Conservation (phyloP, 1,140 invertebrate genomes). For the Atta colombica region DNA sequence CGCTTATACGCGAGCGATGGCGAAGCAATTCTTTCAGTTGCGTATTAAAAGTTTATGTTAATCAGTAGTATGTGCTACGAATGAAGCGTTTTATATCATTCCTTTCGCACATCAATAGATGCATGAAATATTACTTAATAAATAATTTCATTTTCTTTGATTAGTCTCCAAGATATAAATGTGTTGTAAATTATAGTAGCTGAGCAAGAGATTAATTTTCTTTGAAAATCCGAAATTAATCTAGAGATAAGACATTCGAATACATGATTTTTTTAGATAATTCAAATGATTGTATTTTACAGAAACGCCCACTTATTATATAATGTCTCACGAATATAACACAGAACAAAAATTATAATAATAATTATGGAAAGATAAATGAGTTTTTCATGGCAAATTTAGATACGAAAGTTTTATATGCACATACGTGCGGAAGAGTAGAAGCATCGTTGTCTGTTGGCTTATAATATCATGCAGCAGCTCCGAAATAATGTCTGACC, state of each 20-base stretch:
- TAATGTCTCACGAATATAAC: not conserved
- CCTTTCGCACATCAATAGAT: not conserved
- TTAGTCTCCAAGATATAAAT: not conserved
- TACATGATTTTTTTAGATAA: not conserved
- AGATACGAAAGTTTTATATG: slow-evolving; percentile 36
- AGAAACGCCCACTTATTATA: not conserved
- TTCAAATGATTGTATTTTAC: not conserved
- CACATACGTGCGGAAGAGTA: slow-evolving; percentile 14
- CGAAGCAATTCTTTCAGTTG: slow-evolving; percentile 41
- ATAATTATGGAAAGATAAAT: not conserved
- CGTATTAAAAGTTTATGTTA: slow-evolving; percentile 61
- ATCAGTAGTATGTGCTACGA: slow-evolving; percentile 1
- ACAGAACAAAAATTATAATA: not conserved
- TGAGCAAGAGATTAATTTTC: not conserved
- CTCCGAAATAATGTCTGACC: slow-evolving; percentile 74
- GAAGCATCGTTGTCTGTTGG: slow-evolving; percentile 51
- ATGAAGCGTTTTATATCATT: not conserved
- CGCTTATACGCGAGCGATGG: slow-evolving; percentile 53
- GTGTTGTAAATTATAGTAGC: not conserved
- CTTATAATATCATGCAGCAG: slow-evolving; percentile 77
- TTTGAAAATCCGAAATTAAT: not conserved
- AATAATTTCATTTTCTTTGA: slow-evolving; percentile 13
- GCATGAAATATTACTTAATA: not conserved
- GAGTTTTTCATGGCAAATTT: slow-evolving; percentile 30
- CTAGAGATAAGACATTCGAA: not conserved